A percentile compares a stretch with the other conserved stretches of the same genome.
These are phyloP conservation scores for Colossoma macropomum DNA, from an alignment of 2,113 vertebrate species.

Conservation along the genomic window DNA sequence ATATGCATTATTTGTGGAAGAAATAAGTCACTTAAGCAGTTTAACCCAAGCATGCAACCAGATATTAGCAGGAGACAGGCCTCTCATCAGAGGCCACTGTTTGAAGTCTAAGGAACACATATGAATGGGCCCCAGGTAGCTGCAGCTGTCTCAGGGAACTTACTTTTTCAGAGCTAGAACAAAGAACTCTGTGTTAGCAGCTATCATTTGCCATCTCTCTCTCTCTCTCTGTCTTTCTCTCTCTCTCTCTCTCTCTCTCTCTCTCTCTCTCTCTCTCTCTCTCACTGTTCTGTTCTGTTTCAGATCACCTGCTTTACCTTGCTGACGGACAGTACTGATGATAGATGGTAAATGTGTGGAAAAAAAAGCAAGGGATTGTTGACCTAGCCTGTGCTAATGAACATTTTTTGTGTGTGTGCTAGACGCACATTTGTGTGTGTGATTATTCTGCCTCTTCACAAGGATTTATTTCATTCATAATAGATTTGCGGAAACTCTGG, in stretches of 20 bases:
- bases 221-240: slow-evolving; percentile 31
- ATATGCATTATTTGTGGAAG: slow-evolving; percentile 80
- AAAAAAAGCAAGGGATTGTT: slow-evolving; percentile 62
- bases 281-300: slow-evolving; percentile 74
- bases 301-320: slow-evolving; percentile 71
- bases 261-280: slow-evolving; percentile 35
- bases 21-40: slow-evolving; percentile 72
- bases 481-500: slow-evolving; percentile 77
- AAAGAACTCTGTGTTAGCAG: slow-evolving; percentile 77
- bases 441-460: slow-evolving; percentile 64
- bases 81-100: slow-evolving; percentile 72
- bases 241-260: slow-evolving; percentile 25
- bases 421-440: background rate
- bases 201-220: slow-evolving; percentile 68
- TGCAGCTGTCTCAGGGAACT: slow-evolving; percentile 67
- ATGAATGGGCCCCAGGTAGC: slow-evolving; percentile 75
- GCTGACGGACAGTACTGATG: slow-evolving; percentile 71
- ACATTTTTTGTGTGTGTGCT: slow-evolving; percentile 18
- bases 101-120: slow-evolving; percentile 80
- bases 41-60: slow-evolving; percentile 76
- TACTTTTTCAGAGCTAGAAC: slow-evolving; percentile 60
- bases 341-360: slow-evolving; percentile 73
- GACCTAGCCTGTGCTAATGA: slow-evolving; percentile 57
- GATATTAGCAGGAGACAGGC: slow-evolving; percentile 79
- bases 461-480: slow-evolving; percentile 80